phyloP scores from a whole-genome alignment of 2,797 vertebrate species.

The Tapirus indicus region DNA sequence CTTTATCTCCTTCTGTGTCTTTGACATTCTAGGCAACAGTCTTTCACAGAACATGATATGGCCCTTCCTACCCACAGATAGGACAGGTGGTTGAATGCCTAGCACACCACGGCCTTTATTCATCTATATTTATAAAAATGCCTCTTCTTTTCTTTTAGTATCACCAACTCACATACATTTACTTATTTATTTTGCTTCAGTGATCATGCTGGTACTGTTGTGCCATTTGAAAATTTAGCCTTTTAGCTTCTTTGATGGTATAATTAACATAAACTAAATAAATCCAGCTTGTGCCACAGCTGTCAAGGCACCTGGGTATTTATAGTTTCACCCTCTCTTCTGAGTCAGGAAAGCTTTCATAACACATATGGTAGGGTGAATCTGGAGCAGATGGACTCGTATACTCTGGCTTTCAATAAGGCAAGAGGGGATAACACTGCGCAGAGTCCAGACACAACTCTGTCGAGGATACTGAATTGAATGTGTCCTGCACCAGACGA shows the following conservation, averaged over 20 bases:
- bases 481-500: background rate
- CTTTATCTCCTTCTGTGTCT: background rate
- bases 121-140: background rate
- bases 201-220: background rate
- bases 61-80: background rate
- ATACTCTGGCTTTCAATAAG: background rate
- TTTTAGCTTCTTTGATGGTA: constrained; percentile 54
- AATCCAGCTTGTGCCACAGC: constrained; percentile 40
- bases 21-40: background rate
- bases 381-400: background rate
- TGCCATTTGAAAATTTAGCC: constrained; percentile 44
- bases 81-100: background rate
- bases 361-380: background rate
- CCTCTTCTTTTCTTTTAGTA: background rate
- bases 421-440: background rate
- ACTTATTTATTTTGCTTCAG: constrained; percentile 11
- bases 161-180: background rate
- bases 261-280: constrained; percentile 54
- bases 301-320: constrained; percentile 44
- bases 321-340: background rate
- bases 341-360: background rate
- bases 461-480: background rate
- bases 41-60: background rate
- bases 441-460: background rate
- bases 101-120: background rate